phyloP scores from a whole-genome alignment of 2,888 invertebrate species.

The Hydropsyche betteni region DNA sequence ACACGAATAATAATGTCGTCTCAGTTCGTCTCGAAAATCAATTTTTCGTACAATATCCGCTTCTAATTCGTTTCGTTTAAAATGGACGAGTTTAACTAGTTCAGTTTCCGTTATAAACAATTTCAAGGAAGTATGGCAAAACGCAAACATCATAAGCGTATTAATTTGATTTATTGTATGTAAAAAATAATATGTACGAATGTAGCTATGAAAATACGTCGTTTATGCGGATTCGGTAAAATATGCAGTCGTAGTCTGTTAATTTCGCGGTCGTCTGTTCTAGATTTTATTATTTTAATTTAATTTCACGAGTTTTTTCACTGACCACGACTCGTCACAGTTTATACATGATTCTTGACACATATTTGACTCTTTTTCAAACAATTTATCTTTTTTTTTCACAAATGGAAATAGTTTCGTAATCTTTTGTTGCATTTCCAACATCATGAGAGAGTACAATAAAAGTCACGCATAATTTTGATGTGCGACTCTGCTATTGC shows the following conservation, averaged over 20 bases:
- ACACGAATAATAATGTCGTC: no score
- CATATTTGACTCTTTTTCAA: neutral
- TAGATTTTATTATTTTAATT: slow-evolving; percentile 20
- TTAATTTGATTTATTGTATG: no score
- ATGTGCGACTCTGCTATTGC: slow-evolving; percentile 22
- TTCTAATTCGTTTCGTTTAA: no score
- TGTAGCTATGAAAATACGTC: no score
- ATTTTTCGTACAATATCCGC: no score
- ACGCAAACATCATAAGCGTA: no score
- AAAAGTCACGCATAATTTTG: slow-evolving; percentile 39
- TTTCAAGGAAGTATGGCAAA: no score
- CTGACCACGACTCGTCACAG: slow-evolving; percentile 10
- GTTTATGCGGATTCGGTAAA: neutral
- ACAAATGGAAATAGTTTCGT: neutral
- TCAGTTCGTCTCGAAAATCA: no score
- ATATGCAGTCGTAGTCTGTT: slow-evolving; percentile 21
- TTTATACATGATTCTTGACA: slow-evolving; percentile 10
- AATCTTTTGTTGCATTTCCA: slow-evolving; percentile 18
- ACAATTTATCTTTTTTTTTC: neutral
- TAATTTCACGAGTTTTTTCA: slow-evolving; percentile 7
- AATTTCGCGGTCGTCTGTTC: slow-evolving; percentile 21
- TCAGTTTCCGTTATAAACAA: no score
- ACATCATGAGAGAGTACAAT: slow-evolving; percentile 18
- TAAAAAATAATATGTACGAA: no score
- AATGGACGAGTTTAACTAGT: no score